phyloP scores from a whole-genome alignment of 1,140 invertebrate species.

The Drosophila arizonae region DNA sequence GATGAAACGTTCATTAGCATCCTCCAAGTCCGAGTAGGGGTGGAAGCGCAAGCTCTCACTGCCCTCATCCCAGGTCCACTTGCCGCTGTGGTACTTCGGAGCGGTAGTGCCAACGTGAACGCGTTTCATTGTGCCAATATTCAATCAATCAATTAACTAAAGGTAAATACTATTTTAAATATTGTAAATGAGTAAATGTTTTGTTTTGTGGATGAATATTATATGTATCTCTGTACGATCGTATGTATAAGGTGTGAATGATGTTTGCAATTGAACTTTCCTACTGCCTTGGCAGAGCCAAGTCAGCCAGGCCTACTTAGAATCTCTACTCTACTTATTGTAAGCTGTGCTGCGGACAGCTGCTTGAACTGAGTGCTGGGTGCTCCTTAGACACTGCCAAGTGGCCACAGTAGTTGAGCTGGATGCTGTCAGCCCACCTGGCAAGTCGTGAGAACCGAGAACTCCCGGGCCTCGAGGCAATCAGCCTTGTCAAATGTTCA shows the following conservation, averaged over 20 bases:
- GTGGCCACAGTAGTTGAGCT: slow-evolving; percentile 37
- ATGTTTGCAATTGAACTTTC: not conserved
- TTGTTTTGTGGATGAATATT: too few species aligned
- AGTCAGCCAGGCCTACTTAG: too few species aligned
- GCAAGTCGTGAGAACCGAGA: slow-evolving; percentile 33
- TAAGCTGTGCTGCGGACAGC: too few species aligned
- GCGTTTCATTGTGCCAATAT: slow-evolving; percentile 25
- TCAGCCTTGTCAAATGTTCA: slow-evolving; percentile 27
- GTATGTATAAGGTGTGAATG: not conserved
- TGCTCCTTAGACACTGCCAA: not conserved
- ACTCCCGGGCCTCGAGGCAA: not conserved
- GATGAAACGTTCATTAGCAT: slow-evolving; percentile 48
- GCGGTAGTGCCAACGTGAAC: slow-evolving; percentile 49
- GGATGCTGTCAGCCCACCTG: slow-evolving; percentile 39
- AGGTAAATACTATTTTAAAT: too few species aligned
- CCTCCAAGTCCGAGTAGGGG: slow-evolving; percentile 38
- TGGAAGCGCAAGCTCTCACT: slow-evolving; percentile 53
- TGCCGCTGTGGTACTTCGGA: slow-evolving; percentile 63
- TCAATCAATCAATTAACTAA: not conserved
- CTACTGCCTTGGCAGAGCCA: too few species aligned
- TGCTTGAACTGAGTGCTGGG: not conserved
- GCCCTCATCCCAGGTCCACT: slow-evolving; percentile 59
- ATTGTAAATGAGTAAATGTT: too few species aligned
- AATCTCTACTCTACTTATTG: too few species aligned
- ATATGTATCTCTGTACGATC: not conserved